phyloP scores from a whole-genome alignment of 2,888 invertebrate genomes.

The Elmis aenea region DNA sequence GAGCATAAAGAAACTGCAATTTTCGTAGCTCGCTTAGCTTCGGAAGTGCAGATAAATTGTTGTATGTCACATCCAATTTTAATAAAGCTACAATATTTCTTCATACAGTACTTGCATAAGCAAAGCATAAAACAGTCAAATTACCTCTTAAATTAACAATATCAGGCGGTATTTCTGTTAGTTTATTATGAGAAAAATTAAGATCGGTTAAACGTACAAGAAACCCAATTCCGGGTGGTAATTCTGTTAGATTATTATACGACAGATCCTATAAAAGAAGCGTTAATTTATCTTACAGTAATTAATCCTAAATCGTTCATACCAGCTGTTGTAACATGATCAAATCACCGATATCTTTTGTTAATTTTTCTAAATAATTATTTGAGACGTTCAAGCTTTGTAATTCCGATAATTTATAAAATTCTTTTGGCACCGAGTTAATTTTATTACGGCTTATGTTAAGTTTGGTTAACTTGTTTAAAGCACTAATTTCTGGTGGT shows the following conservation, averaged over 20 bases:
- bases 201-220: slow-evolving; percentile 70
- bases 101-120: neutral
- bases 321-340: slow-evolving; percentile 74
- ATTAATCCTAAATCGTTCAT: slow-evolving; percentile 27
- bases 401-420: slow-evolving; percentile 66
- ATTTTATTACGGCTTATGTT: slow-evolving; percentile 69
- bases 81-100: slow-evolving; percentile 53
- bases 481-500: slow-evolving; percentile 67
- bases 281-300: slow-evolving; percentile 11
- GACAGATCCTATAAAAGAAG: slow-evolving; percentile 65
- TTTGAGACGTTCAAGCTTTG: slow-evolving; percentile 68
- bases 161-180: slow-evolving; percentile 72
- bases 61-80: slow-evolving; percentile 70
- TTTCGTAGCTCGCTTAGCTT: slow-evolving; percentile 67
- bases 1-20: slow-evolving; percentile 69
- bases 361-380: slow-evolving; percentile 64
- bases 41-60: slow-evolving; percentile 62
- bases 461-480: slow-evolving; percentile 62
- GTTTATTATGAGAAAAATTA: slow-evolving; percentile 68
- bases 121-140: neutral
- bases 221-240: slow-evolving; percentile 81
- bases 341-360: slow-evolving; percentile 71
- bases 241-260: slow-evolving; percentile 63
- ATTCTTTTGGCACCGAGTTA: slow-evolving; percentile 55
- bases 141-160: slow-evolving; percentile 77